Percentiles rank a stretch among this genome's conserved stretches.
Conservation (phyloP, 2,888 invertebrate genomes). For the Willowsia nigromaculata region DNA sequence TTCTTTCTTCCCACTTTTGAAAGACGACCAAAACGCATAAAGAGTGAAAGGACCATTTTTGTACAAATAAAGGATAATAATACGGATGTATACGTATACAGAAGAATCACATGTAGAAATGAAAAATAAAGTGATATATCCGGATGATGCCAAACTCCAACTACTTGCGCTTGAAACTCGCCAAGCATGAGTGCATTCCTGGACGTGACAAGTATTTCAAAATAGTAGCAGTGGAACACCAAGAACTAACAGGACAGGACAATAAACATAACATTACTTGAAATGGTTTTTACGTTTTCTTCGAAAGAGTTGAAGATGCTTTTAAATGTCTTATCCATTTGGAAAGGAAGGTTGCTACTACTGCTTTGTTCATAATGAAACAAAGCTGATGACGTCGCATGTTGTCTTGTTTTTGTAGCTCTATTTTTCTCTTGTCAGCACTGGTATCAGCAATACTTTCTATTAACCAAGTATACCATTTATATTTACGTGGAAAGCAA, state of each 20-base stretch:
- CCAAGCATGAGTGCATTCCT: constrained; percentile 37
- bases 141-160: too few relatives aligned
- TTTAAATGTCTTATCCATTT: background rate
- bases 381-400: too few relatives aligned
- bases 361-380: too few relatives aligned
- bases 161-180: background rate
- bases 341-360: background rate
- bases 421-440: too few relatives aligned
- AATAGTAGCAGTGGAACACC: background rate
- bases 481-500: too few relatives aligned
- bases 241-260: background rate
- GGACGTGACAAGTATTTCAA: constrained; percentile 50
- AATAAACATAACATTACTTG: background rate
- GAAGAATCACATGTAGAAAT: background rate
- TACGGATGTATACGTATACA: background rate
- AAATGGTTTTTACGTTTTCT: background rate
- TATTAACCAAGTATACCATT: too few relatives aligned
- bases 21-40: background rate
- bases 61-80: background rate
- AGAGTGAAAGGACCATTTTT: background rate
- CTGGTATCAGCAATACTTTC: too few relatives aligned
- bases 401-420: too few relatives aligned
- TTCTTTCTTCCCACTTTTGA: background rate
- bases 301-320: background rate
- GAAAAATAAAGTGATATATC: constrained; percentile 3